Conservation (phyloP, 2,888 invertebrate genomes). For the Ophonus ardosiacus region DNA sequence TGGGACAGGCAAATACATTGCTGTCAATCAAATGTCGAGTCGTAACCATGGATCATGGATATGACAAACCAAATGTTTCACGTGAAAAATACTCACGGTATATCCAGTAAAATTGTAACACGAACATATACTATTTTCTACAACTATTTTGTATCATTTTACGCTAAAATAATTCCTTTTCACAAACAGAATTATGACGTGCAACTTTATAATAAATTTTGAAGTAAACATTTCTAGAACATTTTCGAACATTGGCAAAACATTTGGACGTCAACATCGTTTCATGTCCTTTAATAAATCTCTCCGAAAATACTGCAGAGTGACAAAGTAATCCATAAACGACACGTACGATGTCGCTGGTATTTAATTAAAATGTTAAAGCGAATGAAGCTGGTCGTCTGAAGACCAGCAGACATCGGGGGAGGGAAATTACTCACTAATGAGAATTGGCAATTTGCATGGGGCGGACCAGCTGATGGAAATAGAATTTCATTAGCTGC, state of each 20-base stretch:
- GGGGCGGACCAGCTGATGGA: slow-evolving; percentile 36
- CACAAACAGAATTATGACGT: too few species aligned
- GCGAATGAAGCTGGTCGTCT: background rate
- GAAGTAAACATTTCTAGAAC: background rate
- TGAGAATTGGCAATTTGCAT: slow-evolving; percentile 54
- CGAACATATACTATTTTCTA: too few species aligned
- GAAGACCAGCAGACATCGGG: background rate
- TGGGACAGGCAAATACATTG: too few species aligned
- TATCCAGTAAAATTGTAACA: too few species aligned
- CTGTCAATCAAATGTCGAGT: too few species aligned
- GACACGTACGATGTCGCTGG: background rate
- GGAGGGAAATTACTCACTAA: slow-evolving; percentile 44
- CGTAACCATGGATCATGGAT: too few species aligned
- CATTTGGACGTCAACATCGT: background rate
- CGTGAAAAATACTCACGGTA: too few species aligned
- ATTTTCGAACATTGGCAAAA: background rate
- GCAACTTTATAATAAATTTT: too few species aligned
- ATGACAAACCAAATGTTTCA: too few species aligned
- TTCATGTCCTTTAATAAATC: background rate
- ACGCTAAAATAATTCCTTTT: too few species aligned
- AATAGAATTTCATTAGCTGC: slow-evolving; percentile 53
- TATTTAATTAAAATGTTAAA: slow-evolving; percentile 41
- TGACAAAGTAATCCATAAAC: slow-evolving; percentile 9
- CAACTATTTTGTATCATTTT: too few species aligned
- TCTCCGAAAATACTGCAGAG: background rate